Base-by-base conservation (phyloP, 1,140 invertebrate species). In the Agraylea sexmaculata region DNA sequence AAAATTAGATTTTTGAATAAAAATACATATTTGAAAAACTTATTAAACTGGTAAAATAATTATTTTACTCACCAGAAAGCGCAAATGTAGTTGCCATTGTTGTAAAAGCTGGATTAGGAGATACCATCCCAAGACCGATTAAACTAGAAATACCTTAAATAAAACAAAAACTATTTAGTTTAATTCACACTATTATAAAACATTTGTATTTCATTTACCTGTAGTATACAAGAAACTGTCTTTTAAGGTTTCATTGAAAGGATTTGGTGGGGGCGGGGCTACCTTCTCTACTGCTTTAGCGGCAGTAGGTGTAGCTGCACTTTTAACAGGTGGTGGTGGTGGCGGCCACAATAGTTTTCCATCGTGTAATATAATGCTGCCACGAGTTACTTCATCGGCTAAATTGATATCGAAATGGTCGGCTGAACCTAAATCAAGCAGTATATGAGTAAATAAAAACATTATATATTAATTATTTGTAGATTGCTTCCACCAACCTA, bases 21-120 rank as follows among this genome's bases (percentile, higher is more conserved):
- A n/a, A 27, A 27, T 27, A 8, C n/a, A n/a, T 27, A 8, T 27
- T 15, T 7, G 6, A 35, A 35, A 15, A 11, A 35, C 6, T 19
- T 15, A 6, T 35, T 16, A 17, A 35, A 7, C 4, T 10, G n/a
- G 21, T 38, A 27, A 28, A 16, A 12, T 25, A 25, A 25, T 7
- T 25, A 25, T n/a, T n/a, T 7, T 25, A 32, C 31, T 47, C 55
- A 56, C 83, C 83, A 49, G 84, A 70, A 34, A 93, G 59, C 30
- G 81, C 80, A 53, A 92, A 78, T 7, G 84, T 88, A 1, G 86
- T 86, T 15, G 84, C 75, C 85, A 90, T 92, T 7, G 82, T 78
- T 1, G 86, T 84, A 53, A 93, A 90, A 15, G 79, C 74, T 7
- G 78, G 64, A 60, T 87, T 88, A 2, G 88, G 88, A 23, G 85